These are phyloP conservation scores for Agonopterix arenella DNA, from an alignment of 2,888 invertebrate species.

Conservation along the genomic window DNA sequence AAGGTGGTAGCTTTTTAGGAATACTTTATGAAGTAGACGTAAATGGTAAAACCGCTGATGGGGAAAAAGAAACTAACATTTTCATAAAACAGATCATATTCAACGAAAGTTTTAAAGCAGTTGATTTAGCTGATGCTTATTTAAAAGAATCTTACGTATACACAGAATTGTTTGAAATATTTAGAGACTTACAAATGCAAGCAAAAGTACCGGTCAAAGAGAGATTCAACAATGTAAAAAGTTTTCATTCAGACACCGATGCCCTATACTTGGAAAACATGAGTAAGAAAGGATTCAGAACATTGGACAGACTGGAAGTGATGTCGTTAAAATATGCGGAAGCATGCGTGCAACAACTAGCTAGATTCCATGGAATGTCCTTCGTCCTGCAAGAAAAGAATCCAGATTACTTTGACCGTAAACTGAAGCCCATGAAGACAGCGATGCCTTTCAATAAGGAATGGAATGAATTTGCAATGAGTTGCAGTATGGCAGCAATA, in stretches of 20 bases:
- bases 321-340: constrained; percentile 36
- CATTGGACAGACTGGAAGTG: constrained; percentile 30
- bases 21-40: constrained; percentile 27
- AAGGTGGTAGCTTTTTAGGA: constrained; percentile 28
- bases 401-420: constrained; percentile 31
- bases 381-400: constrained; percentile 28
- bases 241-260: constrained; percentile 24
- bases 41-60: constrained; percentile 22
- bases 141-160: constrained; percentile 34
- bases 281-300: constrained; percentile 32
- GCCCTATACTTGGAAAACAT: constrained; percentile 44
- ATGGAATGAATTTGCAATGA: constrained; percentile 12
- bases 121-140: background rate
- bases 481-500: too few species aligned
- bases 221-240: constrained; percentile 31
- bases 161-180: constrained; percentile 31
- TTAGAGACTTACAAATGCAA: constrained; percentile 32
- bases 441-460: constrained; percentile 23
- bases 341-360: constrained; percentile 35
- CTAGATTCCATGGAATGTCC: constrained; percentile 44
- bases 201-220: constrained; percentile 30
- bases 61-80: constrained; percentile 26
- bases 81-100: constrained; percentile 31
- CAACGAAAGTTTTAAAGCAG: background rate
- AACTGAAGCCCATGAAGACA: constrained; percentile 21